A percentile compares a stretch with the other conserved stretches of the same genome.
Evolutionary conservation across 1,140 invertebrate genomes (phyloP).

Genomic region (Teleopsis dalmanni): DNA sequence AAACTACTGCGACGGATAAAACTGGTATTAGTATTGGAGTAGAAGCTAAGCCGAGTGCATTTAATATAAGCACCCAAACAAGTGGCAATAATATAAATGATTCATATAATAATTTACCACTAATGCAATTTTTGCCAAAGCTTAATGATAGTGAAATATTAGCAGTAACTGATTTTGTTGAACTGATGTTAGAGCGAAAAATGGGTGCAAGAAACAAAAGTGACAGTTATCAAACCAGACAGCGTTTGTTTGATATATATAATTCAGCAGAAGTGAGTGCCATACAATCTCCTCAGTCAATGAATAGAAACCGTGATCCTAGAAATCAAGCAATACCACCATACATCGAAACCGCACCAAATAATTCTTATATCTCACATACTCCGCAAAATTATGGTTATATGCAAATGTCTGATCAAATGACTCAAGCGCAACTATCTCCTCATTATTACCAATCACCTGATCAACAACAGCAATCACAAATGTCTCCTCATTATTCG

Average conservation of each 20-base stretch:
- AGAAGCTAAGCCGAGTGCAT: not conserved
- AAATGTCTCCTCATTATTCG: too few relatives aligned
- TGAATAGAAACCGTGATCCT: not conserved
- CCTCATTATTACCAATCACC: too few relatives aligned
- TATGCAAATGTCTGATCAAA: too few relatives aligned
- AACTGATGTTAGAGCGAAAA: constrained; percentile 4
- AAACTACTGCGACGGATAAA: constrained; percentile 3
- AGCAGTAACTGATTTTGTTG: constrained; percentile 11
- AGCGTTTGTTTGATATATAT: constrained; percentile 10
- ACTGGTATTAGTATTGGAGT: constrained; percentile 3
- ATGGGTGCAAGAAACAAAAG: not conserved
- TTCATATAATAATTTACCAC: constrained; percentile 2
- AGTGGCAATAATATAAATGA: not conserved
- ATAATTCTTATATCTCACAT: not conserved
- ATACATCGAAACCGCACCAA: not conserved
- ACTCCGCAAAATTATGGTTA: not conserved
- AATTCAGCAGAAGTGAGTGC: constrained; percentile 6
- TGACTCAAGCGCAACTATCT: too few relatives aligned
- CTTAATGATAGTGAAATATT: constrained; percentile 15
- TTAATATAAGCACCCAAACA: constrained; percentile 7
- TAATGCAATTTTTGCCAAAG: constrained; percentile 5
- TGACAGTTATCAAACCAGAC: constrained; percentile 3
- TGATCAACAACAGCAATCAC: too few relatives aligned
- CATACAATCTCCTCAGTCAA: not conserved
- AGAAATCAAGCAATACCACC: not conserved